A percentile compares a stretch with the other conserved stretches of the same genome.
Evolutionary conservation across 2,797 vertebrate genomes (phyloP).

Genomic region (Eulemur albifrons): DNA sequence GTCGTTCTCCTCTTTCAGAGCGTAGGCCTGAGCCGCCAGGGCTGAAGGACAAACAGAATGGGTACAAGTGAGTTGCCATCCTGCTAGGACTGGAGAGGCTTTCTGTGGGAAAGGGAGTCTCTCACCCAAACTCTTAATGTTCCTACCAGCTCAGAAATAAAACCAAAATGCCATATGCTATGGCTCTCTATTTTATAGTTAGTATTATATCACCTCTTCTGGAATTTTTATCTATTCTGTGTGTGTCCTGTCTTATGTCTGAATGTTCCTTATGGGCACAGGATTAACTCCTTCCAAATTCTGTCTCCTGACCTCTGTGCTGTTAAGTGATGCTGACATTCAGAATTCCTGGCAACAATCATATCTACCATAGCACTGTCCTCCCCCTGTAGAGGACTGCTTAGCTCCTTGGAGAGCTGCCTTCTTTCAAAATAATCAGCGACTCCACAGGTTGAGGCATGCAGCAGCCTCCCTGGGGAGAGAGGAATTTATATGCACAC

Average conservation of each 20-base stretch:
- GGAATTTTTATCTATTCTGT: neutral
- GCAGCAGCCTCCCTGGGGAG: neutral
- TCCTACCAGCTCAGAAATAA: neutral
- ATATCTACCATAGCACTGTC: rapidly evolving
- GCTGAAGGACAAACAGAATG: constrained; percentile 81
- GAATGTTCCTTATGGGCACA: neutral
- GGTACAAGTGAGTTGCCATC: constrained; percentile 44
- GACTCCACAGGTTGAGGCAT: neutral
- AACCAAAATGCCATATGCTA: rapidly evolving
- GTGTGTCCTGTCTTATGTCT: neutral
- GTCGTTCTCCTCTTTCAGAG: constrained; percentile 95
- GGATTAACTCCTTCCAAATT: neutral
- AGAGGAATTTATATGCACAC: neutral
- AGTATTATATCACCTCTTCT: neutral
- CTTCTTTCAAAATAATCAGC: neutral
- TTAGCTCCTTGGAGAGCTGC: neutral
- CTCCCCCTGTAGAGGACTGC: neutral
- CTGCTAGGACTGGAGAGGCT: neutral
- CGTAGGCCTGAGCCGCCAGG: constrained; percentile 87
- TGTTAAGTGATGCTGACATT: neutral
- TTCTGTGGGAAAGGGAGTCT: neutral
- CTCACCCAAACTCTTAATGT: rapidly evolving
- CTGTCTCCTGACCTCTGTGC: neutral
- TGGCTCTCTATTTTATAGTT: neutral
- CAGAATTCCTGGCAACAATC: neutral